Percentiles rank a stretch among this genome's conserved stretches.
phyloP scores from a whole-genome alignment of 1,140 invertebrate species.

The Coenobita brevimanus region DNA sequence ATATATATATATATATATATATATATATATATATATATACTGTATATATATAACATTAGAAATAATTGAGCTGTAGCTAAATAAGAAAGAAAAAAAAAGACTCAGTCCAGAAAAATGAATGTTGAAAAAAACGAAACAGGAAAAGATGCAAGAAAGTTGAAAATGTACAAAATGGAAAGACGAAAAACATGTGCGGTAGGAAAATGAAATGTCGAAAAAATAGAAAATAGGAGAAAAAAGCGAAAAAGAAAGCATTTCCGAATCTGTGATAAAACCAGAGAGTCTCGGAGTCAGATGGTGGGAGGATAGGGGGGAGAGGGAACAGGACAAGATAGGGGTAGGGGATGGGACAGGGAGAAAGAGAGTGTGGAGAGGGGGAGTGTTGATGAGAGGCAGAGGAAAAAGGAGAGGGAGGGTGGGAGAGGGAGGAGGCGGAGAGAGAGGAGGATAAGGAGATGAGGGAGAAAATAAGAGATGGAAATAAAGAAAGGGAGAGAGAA shows the following conservation, averaged over 20 bases:
- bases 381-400: slow-evolving; percentile 1
- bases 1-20: too few relatives aligned
- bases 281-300: too few relatives aligned
- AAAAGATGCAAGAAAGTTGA: background rate
- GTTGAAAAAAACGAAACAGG: background rate
- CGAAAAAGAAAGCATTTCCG: slow-evolving; percentile 1
- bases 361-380: background rate
- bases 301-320: background rate
- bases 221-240: background rate
- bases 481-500: background rate
- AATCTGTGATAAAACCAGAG: too few relatives aligned
- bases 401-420: background rate
- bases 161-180: background rate
- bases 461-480: background rate
- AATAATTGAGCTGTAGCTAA: background rate
- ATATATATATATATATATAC: too few relatives aligned
- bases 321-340: background rate
- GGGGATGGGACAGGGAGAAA: background rate
- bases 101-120: background rate
- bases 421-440: background rate
- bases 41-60: too few relatives aligned
- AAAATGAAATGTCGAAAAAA: background rate
- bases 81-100: background rate
- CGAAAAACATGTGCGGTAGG: background rate
- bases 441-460: background rate